Evolutionary conservation across 2,888 invertebrate species (phyloP).

Genomic region (Cepaea hortensis): DNA sequence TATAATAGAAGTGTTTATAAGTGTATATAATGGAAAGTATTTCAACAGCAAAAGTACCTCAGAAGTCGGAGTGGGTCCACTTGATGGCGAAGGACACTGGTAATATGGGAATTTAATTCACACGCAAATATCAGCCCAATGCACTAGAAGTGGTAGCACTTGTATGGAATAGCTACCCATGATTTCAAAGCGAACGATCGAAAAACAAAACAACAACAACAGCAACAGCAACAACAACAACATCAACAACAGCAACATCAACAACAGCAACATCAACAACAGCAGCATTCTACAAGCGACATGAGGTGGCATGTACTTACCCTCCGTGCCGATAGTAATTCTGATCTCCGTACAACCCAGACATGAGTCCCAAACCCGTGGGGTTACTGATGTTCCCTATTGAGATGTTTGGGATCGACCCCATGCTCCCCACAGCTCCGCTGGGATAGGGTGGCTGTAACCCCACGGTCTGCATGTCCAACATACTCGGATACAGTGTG

Average conservation of each 20-base stretch:
- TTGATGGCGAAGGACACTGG: too few relatives aligned
- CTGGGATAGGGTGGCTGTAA: constrained; percentile 69
- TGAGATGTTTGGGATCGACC: constrained; percentile 46
- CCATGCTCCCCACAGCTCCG: constrained; percentile 56
- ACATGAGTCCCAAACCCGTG: constrained; percentile 42
- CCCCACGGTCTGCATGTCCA: constrained; percentile 71
- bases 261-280: background rate
- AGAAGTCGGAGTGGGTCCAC: too few relatives aligned
- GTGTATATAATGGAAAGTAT: too few relatives aligned
- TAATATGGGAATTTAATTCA: too few relatives aligned
- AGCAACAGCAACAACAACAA: background rate
- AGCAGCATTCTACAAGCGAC: background rate
- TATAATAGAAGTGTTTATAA: too few relatives aligned
- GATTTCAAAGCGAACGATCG: too few relatives aligned
- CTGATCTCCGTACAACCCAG: constrained; percentile 46
- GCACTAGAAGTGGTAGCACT: too few relatives aligned
- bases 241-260: background rate
- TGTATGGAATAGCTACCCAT: too few relatives aligned
- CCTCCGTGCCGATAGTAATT: constrained; percentile 48
- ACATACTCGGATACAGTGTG: constrained; percentile 46
- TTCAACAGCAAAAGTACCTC: too few relatives aligned
- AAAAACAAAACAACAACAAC: background rate
- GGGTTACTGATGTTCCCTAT: constrained; percentile 45
- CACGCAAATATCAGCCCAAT: too few relatives aligned
- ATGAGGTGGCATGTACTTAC: constrained; percentile 28